Percentiles rank a stretch among this genome's conserved stretches.
Conservation (phyloP, 1,140 invertebrate genomes). For the Palaemon carinicauda region DNA sequence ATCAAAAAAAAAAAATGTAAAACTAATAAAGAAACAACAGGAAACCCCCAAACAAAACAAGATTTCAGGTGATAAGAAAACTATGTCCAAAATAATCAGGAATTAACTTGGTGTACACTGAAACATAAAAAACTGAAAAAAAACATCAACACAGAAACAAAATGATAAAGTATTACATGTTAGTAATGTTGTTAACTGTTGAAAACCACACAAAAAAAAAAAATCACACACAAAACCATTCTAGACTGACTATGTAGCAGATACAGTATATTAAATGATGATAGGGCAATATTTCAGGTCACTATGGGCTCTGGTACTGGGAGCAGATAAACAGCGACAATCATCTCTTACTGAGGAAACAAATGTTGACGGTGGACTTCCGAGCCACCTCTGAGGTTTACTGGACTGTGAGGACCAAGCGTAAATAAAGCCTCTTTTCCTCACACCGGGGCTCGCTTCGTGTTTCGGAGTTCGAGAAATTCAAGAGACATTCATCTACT, state of each 20-base stretch:
- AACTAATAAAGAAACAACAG: too few species aligned
- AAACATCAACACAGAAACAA: background rate
- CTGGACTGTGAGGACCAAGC: background rate
- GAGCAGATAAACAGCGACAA: background rate
- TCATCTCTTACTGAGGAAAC: background rate
- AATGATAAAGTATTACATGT: background rate
- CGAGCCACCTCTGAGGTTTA: background rate
- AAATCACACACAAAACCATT: background rate
- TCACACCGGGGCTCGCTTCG: conserved; percentile 29
- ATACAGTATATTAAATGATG: conserved; percentile 15
- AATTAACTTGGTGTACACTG: too few species aligned
- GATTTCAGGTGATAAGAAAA: too few species aligned
- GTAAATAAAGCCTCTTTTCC: background rate
- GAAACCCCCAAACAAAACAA: too few species aligned
- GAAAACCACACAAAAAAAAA: background rate
- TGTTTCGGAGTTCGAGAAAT: background rate
- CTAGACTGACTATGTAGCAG: conserved; percentile 27
- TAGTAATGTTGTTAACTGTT: too few species aligned
- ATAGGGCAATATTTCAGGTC: conserved; percentile 25
- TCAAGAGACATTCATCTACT: too few species aligned
- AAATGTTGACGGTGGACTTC: background rate
- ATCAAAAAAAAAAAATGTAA: too few species aligned
- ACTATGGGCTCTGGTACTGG: conserved; percentile 7
- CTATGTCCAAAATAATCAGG: too few species aligned
- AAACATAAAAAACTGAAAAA: too few species aligned